Percentiles rank a stretch among this genome's conserved stretches.
Conservation (phyloP, 2,888 invertebrate species). For the Erynnis tages region DNA sequence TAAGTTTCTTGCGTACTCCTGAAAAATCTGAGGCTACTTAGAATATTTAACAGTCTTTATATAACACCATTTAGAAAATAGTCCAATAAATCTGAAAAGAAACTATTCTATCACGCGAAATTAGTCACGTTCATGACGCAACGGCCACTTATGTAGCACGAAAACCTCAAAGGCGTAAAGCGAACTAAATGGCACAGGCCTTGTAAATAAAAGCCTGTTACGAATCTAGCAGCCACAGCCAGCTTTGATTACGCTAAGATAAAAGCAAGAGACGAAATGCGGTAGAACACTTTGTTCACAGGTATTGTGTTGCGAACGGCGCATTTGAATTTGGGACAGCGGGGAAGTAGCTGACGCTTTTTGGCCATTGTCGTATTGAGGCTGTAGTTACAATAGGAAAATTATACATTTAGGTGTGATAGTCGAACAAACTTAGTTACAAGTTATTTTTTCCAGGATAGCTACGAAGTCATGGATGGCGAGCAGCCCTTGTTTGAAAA, state of each 20-base stretch:
- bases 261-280: slow-evolving; percentile 1
- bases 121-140: neutral
- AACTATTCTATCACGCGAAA: too few relatives aligned
- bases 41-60: too few relatives aligned
- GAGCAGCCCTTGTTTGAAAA: too few relatives aligned
- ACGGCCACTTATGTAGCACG: neutral
- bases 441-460: too few relatives aligned
- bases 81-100: too few relatives aligned
- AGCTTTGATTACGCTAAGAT: slow-evolving; percentile 8
- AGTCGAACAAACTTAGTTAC: too few relatives aligned
- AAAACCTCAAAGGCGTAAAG: neutral
- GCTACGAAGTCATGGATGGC: too few relatives aligned
- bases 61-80: too few relatives aligned
- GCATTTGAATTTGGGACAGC: neutral
- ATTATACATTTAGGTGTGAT: too few relatives aligned
- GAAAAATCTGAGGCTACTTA: too few relatives aligned
- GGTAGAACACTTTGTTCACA: neutral
- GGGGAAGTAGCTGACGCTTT: neutral
- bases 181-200: neutral
- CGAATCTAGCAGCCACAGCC: neutral
- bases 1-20: too few relatives aligned
- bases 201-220: slow-evolving; percentile 6
- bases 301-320: neutral
- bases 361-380: neutral
- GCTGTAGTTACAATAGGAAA: neutral